These are phyloP conservation scores for Pristionchus entomophagus DNA, from an alignment of 2,888 invertebrate genomes.

Conservation along the genomic window DNA sequence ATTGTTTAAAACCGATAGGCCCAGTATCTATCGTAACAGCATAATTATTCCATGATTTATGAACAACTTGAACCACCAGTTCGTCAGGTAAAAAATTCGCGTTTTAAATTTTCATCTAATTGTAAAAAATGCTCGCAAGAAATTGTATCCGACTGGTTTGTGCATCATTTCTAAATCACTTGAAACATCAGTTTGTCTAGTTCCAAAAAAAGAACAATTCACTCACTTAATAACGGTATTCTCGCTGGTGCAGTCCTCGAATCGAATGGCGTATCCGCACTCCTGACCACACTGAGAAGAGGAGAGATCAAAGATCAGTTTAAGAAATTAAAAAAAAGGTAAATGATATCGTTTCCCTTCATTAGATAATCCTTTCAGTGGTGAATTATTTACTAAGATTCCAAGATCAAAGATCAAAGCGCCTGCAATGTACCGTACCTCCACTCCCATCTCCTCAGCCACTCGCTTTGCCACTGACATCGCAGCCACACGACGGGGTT, in stretches of 20 bases:
- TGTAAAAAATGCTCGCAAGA: too few species aligned
- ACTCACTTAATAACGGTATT: slow-evolving; percentile 78
- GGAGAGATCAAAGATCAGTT: slow-evolving; percentile 1
- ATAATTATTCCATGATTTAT: too few species aligned
- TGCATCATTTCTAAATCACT: too few species aligned
- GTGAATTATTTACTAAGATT: not conserved
- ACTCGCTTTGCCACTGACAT: slow-evolving; percentile 99
- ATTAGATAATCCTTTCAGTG: not conserved
- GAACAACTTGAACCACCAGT: too few species aligned
- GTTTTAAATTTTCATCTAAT: too few species aligned
- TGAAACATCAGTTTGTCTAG: not conserved
- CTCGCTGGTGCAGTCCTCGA: slow-evolving; percentile 93
- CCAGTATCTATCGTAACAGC: too few species aligned
- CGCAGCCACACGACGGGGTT: slow-evolving; percentile 94
- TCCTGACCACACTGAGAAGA: slow-evolving; percentile 68
- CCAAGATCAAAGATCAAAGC: not conserved
- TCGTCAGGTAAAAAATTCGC: too few species aligned
- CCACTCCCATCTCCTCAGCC: slow-evolving; percentile 95
- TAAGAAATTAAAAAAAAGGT: not conserved
- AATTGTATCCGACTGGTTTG: too few species aligned
- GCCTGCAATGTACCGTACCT: too few species aligned
- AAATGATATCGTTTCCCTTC: not conserved
- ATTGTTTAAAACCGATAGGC: too few species aligned
- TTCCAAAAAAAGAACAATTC: too few species aligned
- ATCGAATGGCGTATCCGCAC: slow-evolving; percentile 97